Evolutionary conservation across 2,113 vertebrate genomes (phyloP).

Genomic region (Heliornis fulica): DNA sequence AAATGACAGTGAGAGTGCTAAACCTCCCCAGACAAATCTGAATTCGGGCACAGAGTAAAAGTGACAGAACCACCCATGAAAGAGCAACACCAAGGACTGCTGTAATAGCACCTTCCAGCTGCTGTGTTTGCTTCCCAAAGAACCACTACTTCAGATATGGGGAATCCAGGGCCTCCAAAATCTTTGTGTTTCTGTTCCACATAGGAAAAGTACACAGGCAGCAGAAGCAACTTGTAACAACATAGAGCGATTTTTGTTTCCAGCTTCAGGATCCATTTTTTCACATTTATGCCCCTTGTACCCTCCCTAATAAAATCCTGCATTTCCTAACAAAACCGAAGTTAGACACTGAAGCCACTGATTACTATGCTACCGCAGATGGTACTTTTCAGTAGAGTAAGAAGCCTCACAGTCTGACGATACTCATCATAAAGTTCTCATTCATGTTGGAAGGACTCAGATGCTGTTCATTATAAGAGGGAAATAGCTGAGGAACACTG

Average conservation of each 20-base stretch:
- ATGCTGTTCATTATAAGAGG: not conserved
- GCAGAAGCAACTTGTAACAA: not conserved
- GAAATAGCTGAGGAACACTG: not conserved
- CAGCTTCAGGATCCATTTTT: not conserved
- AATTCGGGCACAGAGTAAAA: not conserved
- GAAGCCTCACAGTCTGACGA: not conserved
- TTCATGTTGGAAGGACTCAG: not conserved
- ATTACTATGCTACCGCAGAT: not conserved
- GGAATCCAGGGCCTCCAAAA: not conserved
- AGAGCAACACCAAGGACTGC: not conserved
- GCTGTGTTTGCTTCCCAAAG: not conserved
- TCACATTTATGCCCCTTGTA: not conserved
- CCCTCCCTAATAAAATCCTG: not conserved
- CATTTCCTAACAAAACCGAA: not conserved
- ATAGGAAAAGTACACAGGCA: not conserved
- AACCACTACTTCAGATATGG: not conserved
- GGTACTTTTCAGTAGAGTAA: not conserved
- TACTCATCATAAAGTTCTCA: not conserved
- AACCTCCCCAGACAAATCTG: not conserved
- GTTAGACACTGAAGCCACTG: not conserved
- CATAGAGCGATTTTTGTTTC: not conserved
- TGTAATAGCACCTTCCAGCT: not conserved
- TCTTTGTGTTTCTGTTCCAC: not conserved
- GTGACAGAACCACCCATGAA: not conserved
- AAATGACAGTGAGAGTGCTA: not conserved